Base-by-base conservation (phyloP, 1,140 invertebrate genomes). In the Apis laboriosa region DNA sequence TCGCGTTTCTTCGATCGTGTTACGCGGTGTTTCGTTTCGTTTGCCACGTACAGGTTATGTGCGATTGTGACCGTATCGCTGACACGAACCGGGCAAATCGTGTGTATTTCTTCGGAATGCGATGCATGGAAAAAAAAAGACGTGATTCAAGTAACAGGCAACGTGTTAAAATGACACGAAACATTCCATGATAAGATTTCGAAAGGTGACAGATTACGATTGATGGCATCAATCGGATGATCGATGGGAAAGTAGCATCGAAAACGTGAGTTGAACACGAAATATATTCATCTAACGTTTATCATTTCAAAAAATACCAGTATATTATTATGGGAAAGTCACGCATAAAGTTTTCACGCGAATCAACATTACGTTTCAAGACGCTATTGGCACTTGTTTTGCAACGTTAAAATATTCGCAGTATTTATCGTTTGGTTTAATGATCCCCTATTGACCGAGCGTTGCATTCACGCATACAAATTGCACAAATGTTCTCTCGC, bases 321-420 rank as follows among this genome's bases (percentile, higher is more conserved):
- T 9, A 17, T 19, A 15, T 83, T 51, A 43, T 61, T 58, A 58
- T 77, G 76, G 60, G 81, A 83, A 83, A 78, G 81, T 72, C 51
- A 24, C 13, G 67, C 9, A 9, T 13, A 71, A 78, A 64, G 51
- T 77, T 78, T 77, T 72, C 81, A 56, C 81, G 81, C 58, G 66
- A 51, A 43, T 43, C 11, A n/a, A 28, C 55, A 76, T 55, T 71
- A 49, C 58, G 75, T 55, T 56, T 8, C 49, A n/a, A 58, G 43
- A 19, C 58, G 43, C 53, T 34, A 24, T 21, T 34, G n/a, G 9
- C n/a, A 11, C 24, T 24, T 60, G 58, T 77, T 82, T 82, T 68
- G 64, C 74, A 82, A 82, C 80, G 49, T 61, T 21, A 53, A 56
- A 82, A 68, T 82, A 82, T 77, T 82, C 64, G 56, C 80, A 67